Evolutionary conservation across 2,113 vertebrate genomes (phyloP).

Genomic region (Chlorodrepanis virens): DNA sequence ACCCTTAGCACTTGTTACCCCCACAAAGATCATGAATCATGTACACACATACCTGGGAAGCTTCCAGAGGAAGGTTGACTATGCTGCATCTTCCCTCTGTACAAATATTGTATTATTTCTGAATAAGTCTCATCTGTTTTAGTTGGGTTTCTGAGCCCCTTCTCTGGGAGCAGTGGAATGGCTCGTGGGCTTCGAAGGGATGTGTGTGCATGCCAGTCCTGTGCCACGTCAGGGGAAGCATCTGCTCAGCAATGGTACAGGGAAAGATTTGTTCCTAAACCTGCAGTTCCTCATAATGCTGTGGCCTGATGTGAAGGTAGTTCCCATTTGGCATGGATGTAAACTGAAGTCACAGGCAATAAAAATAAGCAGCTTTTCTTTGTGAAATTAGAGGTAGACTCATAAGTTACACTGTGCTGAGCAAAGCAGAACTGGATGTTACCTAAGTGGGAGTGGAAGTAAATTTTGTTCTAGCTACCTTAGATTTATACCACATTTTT

Average conservation of each 20-base stretch:
- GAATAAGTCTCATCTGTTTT: not conserved
- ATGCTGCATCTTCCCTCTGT: not conserved
- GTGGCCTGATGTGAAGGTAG: not conserved
- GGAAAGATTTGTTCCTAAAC: not conserved
- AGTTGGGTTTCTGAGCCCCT: not conserved
- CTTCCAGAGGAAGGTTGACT: not conserved
- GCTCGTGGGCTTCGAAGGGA: not conserved
- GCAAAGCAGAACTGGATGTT: slow-evolving; percentile 11
- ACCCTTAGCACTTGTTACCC: slow-evolving; percentile 49
- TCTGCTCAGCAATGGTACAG: not conserved
- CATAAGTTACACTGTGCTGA: slow-evolving; percentile 21
- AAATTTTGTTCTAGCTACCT: slow-evolving; percentile 1
- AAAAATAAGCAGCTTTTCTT: slow-evolving; percentile 32
- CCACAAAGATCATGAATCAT: slow-evolving; percentile 42
- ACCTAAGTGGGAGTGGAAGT: not conserved
- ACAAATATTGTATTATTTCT: not conserved
- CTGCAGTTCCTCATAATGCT: not conserved
- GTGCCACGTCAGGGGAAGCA: not conserved
- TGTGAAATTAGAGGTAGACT: slow-evolving; percentile 4
- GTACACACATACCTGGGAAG: slow-evolving; percentile 22
- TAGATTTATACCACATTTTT: slow-evolving; percentile 51
- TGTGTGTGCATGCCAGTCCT: not conserved
- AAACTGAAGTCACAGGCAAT: slow-evolving; percentile 6
- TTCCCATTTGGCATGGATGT: not conserved
- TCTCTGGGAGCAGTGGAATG: not conserved